Percentiles rank a stretch among this genome's conserved stretches.
phyloP scores from a whole-genome alignment of 2,797 vertebrate species.

The Periophthalmus magnuspinnatus region DNA sequence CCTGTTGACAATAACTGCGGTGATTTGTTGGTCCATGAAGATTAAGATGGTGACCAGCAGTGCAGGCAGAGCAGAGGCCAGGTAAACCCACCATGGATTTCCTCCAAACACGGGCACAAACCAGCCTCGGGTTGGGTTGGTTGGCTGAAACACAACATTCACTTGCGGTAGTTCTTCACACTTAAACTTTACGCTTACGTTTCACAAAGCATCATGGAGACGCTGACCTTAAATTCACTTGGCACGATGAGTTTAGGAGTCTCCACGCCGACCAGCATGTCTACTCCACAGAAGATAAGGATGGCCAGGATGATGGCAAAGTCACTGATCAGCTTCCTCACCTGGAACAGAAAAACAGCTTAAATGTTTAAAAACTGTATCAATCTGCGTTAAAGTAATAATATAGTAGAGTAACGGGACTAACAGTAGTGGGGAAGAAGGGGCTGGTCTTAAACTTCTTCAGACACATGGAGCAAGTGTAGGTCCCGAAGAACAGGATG shows the following conservation, averaged over 20 bases:
- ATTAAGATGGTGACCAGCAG: conserved; percentile 95
- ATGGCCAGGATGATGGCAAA: conserved; percentile 97
- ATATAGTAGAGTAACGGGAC: conserved; percentile 45
- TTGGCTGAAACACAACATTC: conserved; percentile 78
- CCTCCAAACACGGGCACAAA: conserved; percentile 92
- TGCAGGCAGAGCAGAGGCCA: conserved; percentile 89
- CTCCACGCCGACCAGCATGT: conserved; percentile 91
- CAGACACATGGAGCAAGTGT: conserved; percentile 93
- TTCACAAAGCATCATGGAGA: neutral
- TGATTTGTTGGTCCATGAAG: conserved; percentile 99
- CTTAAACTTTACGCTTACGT: neutral
- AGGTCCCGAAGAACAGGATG: conserved; percentile 96
- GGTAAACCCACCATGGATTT: conserved; percentile 97
- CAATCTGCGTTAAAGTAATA: no score
- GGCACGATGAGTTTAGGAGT: conserved; percentile 97
- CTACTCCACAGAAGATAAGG: conserved; percentile 92
- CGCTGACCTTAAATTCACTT: conserved; percentile 92
- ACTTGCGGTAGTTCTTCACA: neutral
- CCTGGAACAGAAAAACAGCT: conserved; percentile 66
- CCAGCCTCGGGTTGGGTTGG: conserved; percentile 90
- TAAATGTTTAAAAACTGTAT: no score
- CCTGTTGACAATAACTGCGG: conserved; percentile 95
- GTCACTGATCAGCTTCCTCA: conserved; percentile 96
- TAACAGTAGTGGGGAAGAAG: conserved; percentile 95
- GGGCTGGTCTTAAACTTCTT: conserved; percentile 97